Evolutionary conservation across 2,888 invertebrate genomes (phyloP), one percentile per base, ranked within the genome.

Genomic region (Melangyna quadrimaculata): DNA sequence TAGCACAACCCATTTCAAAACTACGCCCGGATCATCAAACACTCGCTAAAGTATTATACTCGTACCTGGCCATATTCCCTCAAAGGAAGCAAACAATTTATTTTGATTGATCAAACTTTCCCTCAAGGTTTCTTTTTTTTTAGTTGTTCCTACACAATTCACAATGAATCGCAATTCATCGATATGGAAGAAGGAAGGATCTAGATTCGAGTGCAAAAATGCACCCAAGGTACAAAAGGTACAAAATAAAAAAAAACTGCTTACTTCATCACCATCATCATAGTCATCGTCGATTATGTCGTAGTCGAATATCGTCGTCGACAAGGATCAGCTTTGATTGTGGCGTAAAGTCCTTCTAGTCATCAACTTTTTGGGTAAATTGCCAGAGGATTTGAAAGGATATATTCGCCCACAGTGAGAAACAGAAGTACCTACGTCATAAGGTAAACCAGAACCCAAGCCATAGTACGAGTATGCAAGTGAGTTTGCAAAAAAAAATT

Each of bases 371-470:
- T 45, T 63, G 65, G 53, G 48, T 63, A 74, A 78, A 74, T 78
- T 83, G 82, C 70, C 78, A 78, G 78, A 78, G 78, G 83, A 83
- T 83, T 79, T 79, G 10, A 70, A 63, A 71, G 57, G 73, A 73
- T 82, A 73, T 61, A n/a, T n/a, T n/a, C n/a, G n/a, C n/a, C 77
- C 78, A 6, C 59, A 48, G 35, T 37, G 22, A 43, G n/a, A 43
- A 63, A 27, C 8, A 29, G 2, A 29, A 43, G 14, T 40, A 40
- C 2, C 51, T 51, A 8, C 24, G 51, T 59, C 59, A 59, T 59
- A 19, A 59, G 22, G 59, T 59, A 59, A 37, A 32, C 32, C 24
- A 2, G n/a, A 61, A 40, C 37, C 32, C 32, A 19, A 19, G 27
- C 8, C 10, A 63, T 27, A n/a, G 17, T n/a, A 27, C 17, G n/a